Base-by-base conservation (phyloP, 35 echinoderm and acorn worm genomes). In the Stichopus chloronotus region DNA sequence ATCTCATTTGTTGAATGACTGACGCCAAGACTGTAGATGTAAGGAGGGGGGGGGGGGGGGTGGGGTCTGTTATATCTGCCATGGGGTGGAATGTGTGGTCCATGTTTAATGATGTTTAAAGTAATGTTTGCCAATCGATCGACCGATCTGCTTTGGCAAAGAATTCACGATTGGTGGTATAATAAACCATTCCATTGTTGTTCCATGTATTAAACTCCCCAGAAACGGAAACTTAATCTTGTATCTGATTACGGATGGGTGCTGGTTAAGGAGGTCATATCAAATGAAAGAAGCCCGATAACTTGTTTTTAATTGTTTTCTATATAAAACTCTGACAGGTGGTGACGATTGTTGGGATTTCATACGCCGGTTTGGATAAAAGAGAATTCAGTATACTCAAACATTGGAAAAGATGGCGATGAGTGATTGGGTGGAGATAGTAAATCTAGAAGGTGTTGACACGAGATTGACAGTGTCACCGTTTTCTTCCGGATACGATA, bases 61-160 rank as follows among this genome's bases (percentile, higher is more conserved):
- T n/a, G n/a, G n/a, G 30, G 30, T 43, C 30, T 43, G 30, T 43
- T 43, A 43, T 43, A 43, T 72, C 19, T 65, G 61, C 61, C 61
- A n/a, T 72, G 21, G 69, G 69, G 16, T n/a, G 69, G 12, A 72
- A 72, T 72, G 69, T 72, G 69, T 72, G 69, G 69, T 72, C 69
- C 69, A 19, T 72, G 69, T 72, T 72, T 72, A 19, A 6, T 13
- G 6, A 72, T 13, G 69, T 72, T 72, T 19, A 43, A 65, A 65
- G 61, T 65, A 65, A 65, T 65, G 61, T 65, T 65, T 65, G 61
- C 61, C 61, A 65, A 13, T 10, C 61, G 8, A 65, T 65, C 61
- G 4, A 65, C 61, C 61, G 17, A 65, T 17, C 10, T 10, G 17
- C 61, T 65, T 13, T 65, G 10, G 61, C 10, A 43, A 43, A 43